phyloP scores from a whole-genome alignment of 2,888 invertebrate species.

The Tortrix viridana region DNA sequence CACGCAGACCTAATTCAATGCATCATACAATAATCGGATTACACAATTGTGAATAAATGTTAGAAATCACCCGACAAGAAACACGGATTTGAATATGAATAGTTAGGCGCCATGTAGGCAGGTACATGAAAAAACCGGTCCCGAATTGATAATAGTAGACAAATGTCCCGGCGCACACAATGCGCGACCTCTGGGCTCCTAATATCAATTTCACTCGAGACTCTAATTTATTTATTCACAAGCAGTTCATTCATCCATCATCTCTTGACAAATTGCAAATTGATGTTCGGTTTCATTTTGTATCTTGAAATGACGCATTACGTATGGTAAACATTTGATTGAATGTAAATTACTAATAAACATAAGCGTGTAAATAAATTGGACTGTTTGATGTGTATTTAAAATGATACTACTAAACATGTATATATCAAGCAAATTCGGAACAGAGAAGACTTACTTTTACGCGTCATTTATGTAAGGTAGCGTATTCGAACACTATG shows the following conservation, averaged over 20 bases:
- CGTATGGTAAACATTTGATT: background rate
- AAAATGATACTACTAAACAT: no score
- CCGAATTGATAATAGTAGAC: slow-evolving; percentile 77
- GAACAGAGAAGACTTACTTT: no score
- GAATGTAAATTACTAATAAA: background rate
- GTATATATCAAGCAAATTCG: no score
- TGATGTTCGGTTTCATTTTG: slow-evolving; percentile 1
- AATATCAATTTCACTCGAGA: slow-evolving; percentile 65
- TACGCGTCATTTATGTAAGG: no score
- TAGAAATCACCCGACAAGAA: slow-evolving; percentile 78
- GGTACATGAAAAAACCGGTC: slow-evolving; percentile 81
- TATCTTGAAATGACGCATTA: background rate
- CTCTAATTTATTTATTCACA: slow-evolving; percentile 76
- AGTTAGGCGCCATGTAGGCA: slow-evolving; percentile 81
- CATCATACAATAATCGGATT: slow-evolving; percentile 67
- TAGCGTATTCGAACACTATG: no score
- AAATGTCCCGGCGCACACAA: slow-evolving; percentile 79
- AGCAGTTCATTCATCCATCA: slow-evolving; percentile 53
- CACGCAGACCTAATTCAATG: slow-evolving; percentile 58
- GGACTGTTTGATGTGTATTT: background rate
- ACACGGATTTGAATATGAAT: slow-evolving; percentile 81
- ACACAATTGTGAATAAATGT: slow-evolving; percentile 79
- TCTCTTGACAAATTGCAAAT: slow-evolving; percentile 30
- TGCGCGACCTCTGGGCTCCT: slow-evolving; percentile 72
- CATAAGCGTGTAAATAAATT: background rate